Evolutionary conservation across 2,888 invertebrate species (phyloP).

Genomic region (Archips crataeganus): DNA sequence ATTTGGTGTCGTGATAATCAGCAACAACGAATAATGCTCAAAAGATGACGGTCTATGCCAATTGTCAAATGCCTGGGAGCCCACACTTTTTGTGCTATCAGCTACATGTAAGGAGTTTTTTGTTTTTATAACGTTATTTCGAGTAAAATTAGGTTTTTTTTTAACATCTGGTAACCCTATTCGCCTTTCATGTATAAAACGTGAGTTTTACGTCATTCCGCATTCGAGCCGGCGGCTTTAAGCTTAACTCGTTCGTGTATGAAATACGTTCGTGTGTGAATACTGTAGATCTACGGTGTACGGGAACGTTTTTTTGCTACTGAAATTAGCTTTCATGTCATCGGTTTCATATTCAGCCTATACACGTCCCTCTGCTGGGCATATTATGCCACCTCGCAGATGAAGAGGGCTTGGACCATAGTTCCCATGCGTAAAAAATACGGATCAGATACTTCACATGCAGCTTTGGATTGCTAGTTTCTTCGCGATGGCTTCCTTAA

Average conservation of each 20-base stretch:
- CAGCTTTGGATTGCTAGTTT: too few relatives aligned
- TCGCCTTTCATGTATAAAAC: conserved; percentile 35
- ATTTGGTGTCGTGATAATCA: not conserved
- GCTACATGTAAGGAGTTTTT: not conserved
- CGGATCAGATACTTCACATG: too few relatives aligned
- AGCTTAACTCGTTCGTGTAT: conserved; percentile 34
- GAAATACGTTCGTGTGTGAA: conserved; percentile 34
- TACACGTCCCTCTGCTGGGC: too few relatives aligned
- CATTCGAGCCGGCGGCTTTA: conserved; percentile 30
- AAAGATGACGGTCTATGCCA: not conserved
- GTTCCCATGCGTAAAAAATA: too few relatives aligned
- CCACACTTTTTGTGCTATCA: not conserved
- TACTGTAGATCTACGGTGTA: conserved; percentile 7
- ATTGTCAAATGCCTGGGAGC: not conserved
- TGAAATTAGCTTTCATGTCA: not conserved
- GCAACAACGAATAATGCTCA: not conserved
- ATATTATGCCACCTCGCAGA: too few relatives aligned
- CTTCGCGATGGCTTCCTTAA: too few relatives aligned
- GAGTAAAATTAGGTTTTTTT: not conserved
- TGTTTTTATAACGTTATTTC: too few relatives aligned
- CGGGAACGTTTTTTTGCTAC: not conserved
- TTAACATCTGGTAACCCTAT: not conserved
- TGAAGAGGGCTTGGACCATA: too few relatives aligned
- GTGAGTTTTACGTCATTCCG: conserved; percentile 28
- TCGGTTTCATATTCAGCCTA: too few relatives aligned